Evolutionary conservation across 2,113 vertebrate genomes (phyloP).

Genomic region (Cichladusa arquata): DNA sequence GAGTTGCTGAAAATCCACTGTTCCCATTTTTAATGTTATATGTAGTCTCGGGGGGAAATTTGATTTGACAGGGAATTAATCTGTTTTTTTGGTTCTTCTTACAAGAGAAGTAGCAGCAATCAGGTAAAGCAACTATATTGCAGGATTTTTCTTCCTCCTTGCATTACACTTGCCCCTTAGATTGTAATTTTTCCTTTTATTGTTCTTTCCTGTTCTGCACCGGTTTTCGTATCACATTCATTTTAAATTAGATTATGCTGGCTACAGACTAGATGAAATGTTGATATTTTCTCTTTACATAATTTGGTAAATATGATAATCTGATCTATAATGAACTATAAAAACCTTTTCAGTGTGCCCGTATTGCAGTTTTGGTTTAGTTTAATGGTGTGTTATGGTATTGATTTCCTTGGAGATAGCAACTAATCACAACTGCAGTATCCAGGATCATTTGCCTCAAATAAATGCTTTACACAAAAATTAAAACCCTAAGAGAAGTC

Average conservation of each 20-base stretch:
- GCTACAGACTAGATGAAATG: background rate
- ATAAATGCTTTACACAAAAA: background rate
- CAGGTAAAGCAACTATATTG: background rate
- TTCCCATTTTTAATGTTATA: background rate
- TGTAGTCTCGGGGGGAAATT: background rate
- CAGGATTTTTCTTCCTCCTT: background rate
- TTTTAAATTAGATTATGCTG: conserved; percentile 21
- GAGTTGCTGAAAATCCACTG: background rate
- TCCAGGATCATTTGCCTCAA: background rate
- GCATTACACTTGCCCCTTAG: background rate
- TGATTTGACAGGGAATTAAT: conserved; percentile 37
- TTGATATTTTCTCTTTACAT: background rate
- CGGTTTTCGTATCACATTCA: background rate
- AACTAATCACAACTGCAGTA: background rate
- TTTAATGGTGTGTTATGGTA: background rate
- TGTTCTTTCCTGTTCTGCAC: background rate
- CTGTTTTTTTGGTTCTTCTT: background rate
- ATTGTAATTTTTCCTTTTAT: background rate
- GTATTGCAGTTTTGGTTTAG: background rate
- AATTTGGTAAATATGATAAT: background rate
- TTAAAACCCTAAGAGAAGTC: background rate
- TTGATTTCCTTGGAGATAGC: background rate
- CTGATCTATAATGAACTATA: background rate
- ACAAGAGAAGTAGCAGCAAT: background rate
- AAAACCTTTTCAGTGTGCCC: background rate